Evolutionary conservation across 2,888 invertebrate species (phyloP), one percentile per base, ranked within the genome.

Genomic region (Eurois occulta): DNA sequence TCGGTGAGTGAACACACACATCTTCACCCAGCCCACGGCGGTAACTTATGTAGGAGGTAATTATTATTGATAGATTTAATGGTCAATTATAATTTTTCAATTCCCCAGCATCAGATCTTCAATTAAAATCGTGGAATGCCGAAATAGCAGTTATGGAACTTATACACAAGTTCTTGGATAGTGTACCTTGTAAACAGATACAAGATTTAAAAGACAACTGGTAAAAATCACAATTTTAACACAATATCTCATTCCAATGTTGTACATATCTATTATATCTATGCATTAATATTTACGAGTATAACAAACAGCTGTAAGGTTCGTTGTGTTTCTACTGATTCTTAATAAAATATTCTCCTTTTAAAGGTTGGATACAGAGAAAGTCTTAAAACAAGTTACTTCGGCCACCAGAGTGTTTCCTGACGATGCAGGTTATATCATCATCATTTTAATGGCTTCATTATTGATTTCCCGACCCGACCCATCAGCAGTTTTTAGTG

Each of bases 141-240:
- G 98, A 98, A 94, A 97, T 97, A 81, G 98, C 98, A 46, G 98
- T 98, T 0, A 97, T 98, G 64, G 98, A 98, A 87, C 96, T 99
- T 52, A 98, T 98, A 43, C 97, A 98, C 86, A 98, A 98, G 94
- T 98, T 98, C 90, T 95, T 98, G 79, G 97, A 97, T 46, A 97
- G 97, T 52, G 97, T 97, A 73, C 97, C 95, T 80, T 97, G 97
- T 81, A 97, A 97, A 80, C 97, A 94, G 86, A 97, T 97, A 75
- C 96, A 97, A 85, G 97, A 95, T 89, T 94, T 97, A 76, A 98
- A 97, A 91, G 97, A 97, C 91, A 97, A 97, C 81, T 98, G 97
- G 98, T 95, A 91, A 89, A 67, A 70, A 75, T 62, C n/a, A 35
- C 2, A 13, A 21, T 43, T 35, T 41, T 52, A 18, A 8, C 16